Conservation (phyloP, 2,888 invertebrate species). For the Eretmocerus hayati region DNA sequence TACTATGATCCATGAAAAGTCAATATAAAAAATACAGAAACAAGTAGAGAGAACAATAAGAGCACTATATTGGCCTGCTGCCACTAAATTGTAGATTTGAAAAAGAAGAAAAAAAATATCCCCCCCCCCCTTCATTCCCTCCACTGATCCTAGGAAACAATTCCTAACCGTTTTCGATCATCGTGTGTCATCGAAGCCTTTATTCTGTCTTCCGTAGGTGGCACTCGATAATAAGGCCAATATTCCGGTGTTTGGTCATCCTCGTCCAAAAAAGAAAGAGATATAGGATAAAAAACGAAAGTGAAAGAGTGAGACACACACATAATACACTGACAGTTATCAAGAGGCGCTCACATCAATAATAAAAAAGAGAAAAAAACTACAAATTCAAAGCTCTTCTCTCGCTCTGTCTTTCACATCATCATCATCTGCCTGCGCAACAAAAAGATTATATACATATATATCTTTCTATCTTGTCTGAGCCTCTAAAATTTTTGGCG, state of each 20-base stretch:
- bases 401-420: slow-evolving; percentile 2
- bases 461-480: too few species aligned
- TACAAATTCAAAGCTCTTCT: slow-evolving; percentile 9
- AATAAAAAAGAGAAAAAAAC: slow-evolving; percentile 3
- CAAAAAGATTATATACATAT: too few species aligned
- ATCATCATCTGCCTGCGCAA: too few species aligned
- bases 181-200: slow-evolving; percentile 16
- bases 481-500: neutral
- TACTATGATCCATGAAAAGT: too few species aligned
- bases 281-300: too few species aligned
- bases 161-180: neutral
- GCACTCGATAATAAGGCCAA: slow-evolving; percentile 24
- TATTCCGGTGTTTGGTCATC: slow-evolving; percentile 23
- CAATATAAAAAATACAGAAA: too few species aligned
- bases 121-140: too few species aligned
- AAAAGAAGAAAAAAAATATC: slow-evolving; percentile 2
- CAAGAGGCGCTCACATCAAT: neutral
- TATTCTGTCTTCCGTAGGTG: slow-evolving; percentile 24
- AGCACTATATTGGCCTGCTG: slow-evolving; percentile 21
- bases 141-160: neutral
- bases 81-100: neutral
- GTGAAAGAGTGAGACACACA: slow-evolving; percentile 6
- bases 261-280: slow-evolving; percentile 1
- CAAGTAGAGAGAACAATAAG: slow-evolving; percentile 5
- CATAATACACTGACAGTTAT: neutral